Base-by-base conservation (phyloP, 1,140 invertebrate genomes). In the Diprion similis region DNA sequence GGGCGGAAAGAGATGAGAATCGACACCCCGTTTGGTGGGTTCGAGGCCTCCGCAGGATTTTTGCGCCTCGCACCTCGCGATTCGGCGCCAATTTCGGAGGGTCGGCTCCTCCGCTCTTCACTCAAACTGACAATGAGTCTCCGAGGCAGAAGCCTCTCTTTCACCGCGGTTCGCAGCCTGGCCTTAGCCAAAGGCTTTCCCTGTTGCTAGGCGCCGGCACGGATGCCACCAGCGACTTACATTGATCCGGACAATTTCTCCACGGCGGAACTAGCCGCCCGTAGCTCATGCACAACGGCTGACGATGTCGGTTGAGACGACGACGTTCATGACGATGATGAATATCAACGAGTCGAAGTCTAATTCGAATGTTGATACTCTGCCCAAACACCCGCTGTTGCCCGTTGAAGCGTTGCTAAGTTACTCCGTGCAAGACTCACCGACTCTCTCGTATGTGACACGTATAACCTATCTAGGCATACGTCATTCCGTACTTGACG, bases 141-240 rank as follows among this genome's bases (percentile, higher is more conserved):
- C 24, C 24, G 24, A 37, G 24, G 2, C 24, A 37, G 2, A 37
- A 37, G 24, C 51, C n/a, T 17, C 51, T 59, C 51, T 59, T 59
- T 59, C 51, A 13, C n/a, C 51, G 51, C n/a, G 11, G 51, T 59
- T 13, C n/a, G 11, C 51, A 59, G 51, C 11, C n/a, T 17, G 51
- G 51, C 51, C 11, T 59, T 37, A 37, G 24, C 24, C 24, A 37
- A 37, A 59, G 68, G 70, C 65, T 37, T 69, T 74, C 70, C 46
- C 78, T 80, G 78, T 80, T 79, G 79, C 78, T 80, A 78, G 79
- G 79, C 77, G 77, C 78, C 76, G 78, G 79, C 76, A 77, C 79
- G 76, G 79, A 80, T 80, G 76, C 78, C 74, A 79, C 79, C 78
- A 77, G 77, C 79, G 78, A 80, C 78, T 80, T 77, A 78, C 77